Conservation (phyloP, 2,888 invertebrate genomes). For the Sphecodes monilicornis region DNA sequence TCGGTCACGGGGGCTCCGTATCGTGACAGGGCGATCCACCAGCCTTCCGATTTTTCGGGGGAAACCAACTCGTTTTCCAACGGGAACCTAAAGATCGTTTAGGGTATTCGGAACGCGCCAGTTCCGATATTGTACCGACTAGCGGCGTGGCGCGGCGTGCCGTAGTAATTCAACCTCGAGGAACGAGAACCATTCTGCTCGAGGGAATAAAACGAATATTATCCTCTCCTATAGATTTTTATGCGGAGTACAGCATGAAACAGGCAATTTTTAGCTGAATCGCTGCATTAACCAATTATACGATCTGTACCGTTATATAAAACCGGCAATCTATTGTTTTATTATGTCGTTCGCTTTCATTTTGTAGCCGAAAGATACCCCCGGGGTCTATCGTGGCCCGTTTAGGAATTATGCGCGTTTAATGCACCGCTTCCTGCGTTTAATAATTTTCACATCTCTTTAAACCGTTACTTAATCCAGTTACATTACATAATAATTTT, state of each 20-base stretch:
- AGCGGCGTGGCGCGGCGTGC: neutral
- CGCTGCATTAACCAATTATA: neutral
- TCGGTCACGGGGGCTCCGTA: conserved; percentile 20
- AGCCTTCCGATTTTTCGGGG: conserved; percentile 5
- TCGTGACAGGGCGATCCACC: conserved; percentile 11
- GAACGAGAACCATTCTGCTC: neutral
- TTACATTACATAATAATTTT: no score
- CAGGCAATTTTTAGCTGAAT: neutral
- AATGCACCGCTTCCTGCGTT: neutral
- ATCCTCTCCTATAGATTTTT: neutral
- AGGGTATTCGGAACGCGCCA: neutral
- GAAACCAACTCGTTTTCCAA: neutral
- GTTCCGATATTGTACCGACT: neutral
- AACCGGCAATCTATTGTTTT: neutral
- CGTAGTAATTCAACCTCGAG: neutral
- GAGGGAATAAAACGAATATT: neutral
- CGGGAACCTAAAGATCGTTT: conserved; percentile 34
- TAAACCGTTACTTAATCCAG: neutral
- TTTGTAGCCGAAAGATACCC: neutral
- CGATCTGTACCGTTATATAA: neutral
- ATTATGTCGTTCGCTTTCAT: neutral
- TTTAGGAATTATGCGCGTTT: neutral
- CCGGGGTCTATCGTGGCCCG: neutral
- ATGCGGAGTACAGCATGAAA: neutral
- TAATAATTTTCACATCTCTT: neutral